Evolutionary conservation across 2,113 vertebrate species (phyloP).

Genomic region (Actenoides hombroni): DNA sequence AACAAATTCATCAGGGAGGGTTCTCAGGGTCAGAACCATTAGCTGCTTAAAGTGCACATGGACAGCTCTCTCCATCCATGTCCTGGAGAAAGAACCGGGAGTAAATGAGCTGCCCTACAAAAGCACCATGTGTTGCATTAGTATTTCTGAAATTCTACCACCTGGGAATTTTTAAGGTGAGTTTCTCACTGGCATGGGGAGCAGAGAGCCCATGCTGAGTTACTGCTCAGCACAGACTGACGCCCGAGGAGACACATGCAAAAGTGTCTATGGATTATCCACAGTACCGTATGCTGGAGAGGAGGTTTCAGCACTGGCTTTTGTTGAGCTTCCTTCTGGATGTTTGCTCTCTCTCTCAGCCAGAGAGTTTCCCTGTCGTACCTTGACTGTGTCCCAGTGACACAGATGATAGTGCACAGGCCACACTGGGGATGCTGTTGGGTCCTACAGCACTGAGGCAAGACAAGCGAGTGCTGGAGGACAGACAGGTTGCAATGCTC

Average conservation of each 20-base stretch:
- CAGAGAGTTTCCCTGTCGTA: slow-evolving; percentile 51
- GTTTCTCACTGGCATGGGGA: not conserved
- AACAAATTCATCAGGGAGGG: not conserved
- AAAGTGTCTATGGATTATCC: not conserved
- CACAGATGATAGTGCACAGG: accelerated
- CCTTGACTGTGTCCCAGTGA: slow-evolving; percentile 40
- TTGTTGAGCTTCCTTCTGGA: not conserved
- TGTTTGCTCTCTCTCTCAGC: not conserved
- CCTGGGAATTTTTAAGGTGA: not conserved
- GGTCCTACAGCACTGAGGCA: not conserved
- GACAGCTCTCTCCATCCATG: not conserved
- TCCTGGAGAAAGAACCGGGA: not conserved
- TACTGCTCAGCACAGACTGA: not conserved
- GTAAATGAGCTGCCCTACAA: not conserved
- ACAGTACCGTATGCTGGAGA: not conserved
- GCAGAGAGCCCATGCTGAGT: not conserved
- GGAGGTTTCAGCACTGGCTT: not conserved
- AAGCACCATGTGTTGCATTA: slow-evolving; percentile 51
- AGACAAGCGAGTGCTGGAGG: not conserved
- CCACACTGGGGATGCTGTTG: not conserved
- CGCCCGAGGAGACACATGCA: not conserved
- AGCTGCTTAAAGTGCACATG: slow-evolving; percentile 40
- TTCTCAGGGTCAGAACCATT: not conserved
- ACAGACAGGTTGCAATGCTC: not conserved
- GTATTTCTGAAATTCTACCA: not conserved